Conservation (phyloP, 1,140 invertebrate species). For the Sarcophaga bullata region DNA sequence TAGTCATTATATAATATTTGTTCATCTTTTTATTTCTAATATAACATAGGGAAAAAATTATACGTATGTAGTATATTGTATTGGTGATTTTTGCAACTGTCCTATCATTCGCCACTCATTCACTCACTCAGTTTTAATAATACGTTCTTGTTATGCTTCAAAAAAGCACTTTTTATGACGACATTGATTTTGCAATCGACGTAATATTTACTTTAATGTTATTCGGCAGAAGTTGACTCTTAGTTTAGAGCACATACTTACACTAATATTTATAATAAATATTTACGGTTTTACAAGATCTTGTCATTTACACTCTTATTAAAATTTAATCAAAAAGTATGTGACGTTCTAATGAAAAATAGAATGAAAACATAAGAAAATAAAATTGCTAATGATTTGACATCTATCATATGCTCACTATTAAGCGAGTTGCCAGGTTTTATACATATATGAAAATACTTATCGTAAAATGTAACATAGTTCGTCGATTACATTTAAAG, state of each 20-base stretch:
- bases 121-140: neutral
- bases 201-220: neutral
- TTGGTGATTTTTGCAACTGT: slow-evolving; percentile 2
- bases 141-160: neutral
- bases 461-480: too few relatives aligned
- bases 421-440: neutral
- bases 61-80: neutral
- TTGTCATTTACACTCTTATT: neutral
- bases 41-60: too few relatives aligned
- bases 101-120: neutral
- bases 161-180: neutral
- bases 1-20: slow-evolving; percentile 6
- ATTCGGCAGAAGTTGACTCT: neutral
- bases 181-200: neutral
- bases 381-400: neutral
- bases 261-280: neutral
- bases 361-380: neutral
- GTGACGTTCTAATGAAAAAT: neutral
- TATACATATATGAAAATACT: too few relatives aligned
- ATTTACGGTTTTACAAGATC: neutral
- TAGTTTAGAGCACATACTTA: neutral
- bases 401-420: slow-evolving; percentile 4
- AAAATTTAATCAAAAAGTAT: neutral
- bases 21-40: neutral
- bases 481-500: too few relatives aligned